Evolutionary conservation across 2,888 invertebrate genomes (phyloP).

Genomic region (Diarsia dahlii): DNA sequence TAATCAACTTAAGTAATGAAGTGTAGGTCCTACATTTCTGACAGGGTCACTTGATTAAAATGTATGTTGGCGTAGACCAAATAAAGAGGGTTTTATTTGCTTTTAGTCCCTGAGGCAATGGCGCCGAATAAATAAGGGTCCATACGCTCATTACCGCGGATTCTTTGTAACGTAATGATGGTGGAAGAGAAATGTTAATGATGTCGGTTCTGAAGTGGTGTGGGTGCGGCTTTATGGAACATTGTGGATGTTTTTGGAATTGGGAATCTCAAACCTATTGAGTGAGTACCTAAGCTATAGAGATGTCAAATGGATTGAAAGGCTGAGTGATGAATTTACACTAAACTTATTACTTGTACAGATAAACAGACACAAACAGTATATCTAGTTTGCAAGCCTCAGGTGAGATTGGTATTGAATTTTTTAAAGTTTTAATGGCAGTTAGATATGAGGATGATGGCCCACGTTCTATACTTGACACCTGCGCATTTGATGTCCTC

Average conservation of each 20-base stretch:
- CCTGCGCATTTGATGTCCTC: neutral
- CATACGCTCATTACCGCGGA: constrained; percentile 60
- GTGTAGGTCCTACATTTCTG: constrained; percentile 54
- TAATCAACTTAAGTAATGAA: constrained; percentile 77
- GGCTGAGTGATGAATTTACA: neutral
- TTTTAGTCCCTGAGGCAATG: constrained; percentile 75
- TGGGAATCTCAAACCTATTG: constrained; percentile 1
- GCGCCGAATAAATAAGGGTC: constrained; percentile 74
- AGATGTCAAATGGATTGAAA: neutral
- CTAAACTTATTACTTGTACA: neutral
- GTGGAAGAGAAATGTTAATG: constrained; percentile 48
- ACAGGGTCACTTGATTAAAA: constrained; percentile 81
- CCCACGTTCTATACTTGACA: neutral
- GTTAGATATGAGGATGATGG: neutral
- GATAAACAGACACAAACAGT: neutral
- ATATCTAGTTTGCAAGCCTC: neutral
- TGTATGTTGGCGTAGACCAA: constrained; percentile 76
- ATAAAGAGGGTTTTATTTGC: constrained; percentile 82
- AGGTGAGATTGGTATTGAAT: neutral
- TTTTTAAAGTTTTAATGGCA: neutral
- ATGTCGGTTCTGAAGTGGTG: constrained; percentile 33
- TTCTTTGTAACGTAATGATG: constrained; percentile 63
- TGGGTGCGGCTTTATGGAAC: constrained; percentile 2
- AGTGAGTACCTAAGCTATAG: neutral
- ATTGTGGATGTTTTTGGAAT: neutral